Evolutionary conservation across 2,113 vertebrate species (phyloP), one percentile per base, ranked within the genome.

Genomic region (Cettia cetti): DNA sequence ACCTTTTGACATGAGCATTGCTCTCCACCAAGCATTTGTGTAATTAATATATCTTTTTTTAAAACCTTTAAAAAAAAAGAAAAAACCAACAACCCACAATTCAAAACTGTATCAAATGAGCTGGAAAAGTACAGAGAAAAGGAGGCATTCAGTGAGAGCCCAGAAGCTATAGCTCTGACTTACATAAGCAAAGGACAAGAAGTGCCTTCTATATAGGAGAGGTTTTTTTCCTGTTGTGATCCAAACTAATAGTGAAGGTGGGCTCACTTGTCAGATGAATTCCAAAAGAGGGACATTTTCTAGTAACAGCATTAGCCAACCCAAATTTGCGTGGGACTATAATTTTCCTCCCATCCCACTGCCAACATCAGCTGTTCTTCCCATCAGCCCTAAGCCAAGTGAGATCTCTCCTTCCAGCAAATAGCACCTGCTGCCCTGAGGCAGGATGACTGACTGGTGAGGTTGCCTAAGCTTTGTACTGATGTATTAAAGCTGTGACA

Each of bases 101-200:
- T 70, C 49, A 81, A 86, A 94, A 89, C 49, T 72, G 20, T 40
- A 79, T 82, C 63, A 89, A 91, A 85, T 74, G 81, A 94, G 42
- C 61, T 91, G 93, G 78, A 95, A 96, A 89, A 97, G 45, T 92
- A 92, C 91, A 95, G 82, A 82, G 69, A 82, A 90, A 84, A 86
- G 23, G 19, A 94, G 24, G 31, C 10, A 6, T 52, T 94, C 37
- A 69, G n/a, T 66, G 47, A 68, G 21, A 91, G 47, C 65, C 80
- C 77, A 92, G 65, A 80, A 95, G 59, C 50, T 44, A 65, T 11
- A 87, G 59, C 59, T 69, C 59, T 77, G 72, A 52, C 42, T 95
- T 90, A 94, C 2, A 1, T 91, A 95, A 95, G 45, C 15, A 27
- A 89, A 87, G 81, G 74, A 78, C 83, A 84, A 82, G 27, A 53